Conservation (phyloP, 2,797 vertebrate genomes). For the Oreortyx pictus region DNA sequence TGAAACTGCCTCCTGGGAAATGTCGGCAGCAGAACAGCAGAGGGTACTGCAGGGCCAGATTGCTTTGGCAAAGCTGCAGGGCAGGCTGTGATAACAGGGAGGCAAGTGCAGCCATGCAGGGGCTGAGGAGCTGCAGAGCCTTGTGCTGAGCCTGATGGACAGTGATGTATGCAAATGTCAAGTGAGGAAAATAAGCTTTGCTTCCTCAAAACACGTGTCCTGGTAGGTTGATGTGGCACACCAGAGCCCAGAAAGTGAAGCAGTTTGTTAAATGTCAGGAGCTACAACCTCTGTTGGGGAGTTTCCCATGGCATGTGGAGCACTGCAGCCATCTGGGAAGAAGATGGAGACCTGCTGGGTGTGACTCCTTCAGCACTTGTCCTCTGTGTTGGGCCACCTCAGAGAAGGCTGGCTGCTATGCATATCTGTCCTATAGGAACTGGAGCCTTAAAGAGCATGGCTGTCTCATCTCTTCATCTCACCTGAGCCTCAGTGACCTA, state of each 20-base stretch:
- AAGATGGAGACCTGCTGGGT: background rate
- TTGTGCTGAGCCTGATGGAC: background rate
- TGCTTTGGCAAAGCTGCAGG: background rate
- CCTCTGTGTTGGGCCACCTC: background rate
- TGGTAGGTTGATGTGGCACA: background rate
- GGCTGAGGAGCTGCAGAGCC: background rate
- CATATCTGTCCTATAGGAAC: background rate
- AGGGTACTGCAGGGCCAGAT: conserved; percentile 51
- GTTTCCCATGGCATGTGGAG: background rate
- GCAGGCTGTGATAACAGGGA: background rate
- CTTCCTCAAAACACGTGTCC: background rate
- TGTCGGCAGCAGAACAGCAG: background rate
- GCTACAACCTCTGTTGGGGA: background rate
- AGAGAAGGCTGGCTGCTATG: background rate
- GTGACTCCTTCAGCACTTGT: background rate
- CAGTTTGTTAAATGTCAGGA: background rate
- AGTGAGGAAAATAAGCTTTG: background rate
- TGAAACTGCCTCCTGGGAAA: background rate
- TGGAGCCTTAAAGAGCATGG: background rate
- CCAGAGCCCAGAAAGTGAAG: background rate
- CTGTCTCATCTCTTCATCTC: background rate
- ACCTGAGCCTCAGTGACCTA: background rate
- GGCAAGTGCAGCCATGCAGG: rapidly evolving
- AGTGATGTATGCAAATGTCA: conserved; percentile 21
- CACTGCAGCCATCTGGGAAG: background rate